Base-by-base conservation (phyloP, 2,888 invertebrate species). In the Cataglyphis cursor region DNA sequence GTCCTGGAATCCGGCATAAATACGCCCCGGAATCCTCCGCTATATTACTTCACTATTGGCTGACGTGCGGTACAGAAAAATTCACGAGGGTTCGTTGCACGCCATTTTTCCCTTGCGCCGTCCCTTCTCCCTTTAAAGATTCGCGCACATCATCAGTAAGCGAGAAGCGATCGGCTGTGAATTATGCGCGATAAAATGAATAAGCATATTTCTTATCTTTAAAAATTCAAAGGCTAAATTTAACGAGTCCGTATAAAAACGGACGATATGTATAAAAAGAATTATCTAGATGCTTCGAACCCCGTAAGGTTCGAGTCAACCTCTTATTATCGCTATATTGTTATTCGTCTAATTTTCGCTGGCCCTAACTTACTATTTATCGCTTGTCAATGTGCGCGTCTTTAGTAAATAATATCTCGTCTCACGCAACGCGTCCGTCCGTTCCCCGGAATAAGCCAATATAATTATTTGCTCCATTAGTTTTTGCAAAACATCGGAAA, bases 1-100 rank as follows among this genome's bases (percentile, higher is more conserved):
- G 90, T 80, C 86, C 90, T 89, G 93, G 94, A 94, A 94, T 93
- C 89, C 90, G 89, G 88, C 91, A 91, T 93, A 91, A 92, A 91
- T 91, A 92, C 91, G 93, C 82, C 74, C 75, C 76, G 92, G 92
- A 88, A 93, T 94, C 89, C 87, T 86, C 85, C 76, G 85, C 80
- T 89, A 92, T 92, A 92, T 92, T 92, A 92, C 93, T 92, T 91
- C 89, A 89, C 88, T 86, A 92, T 92, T 90, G 90, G 91, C 90
- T 83, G 82, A 82, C n/a, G 84, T 82, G 85, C 72, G 81, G 68
- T 61, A 41, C 74, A 87, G 81, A 90, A 89, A 91, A 91, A 89
- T 90, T 88, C 85, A 83, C 75, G 80, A 82, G 81, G 82, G 81
- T 76, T 81, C 76, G 54, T 70, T 74, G 31, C 61, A 59, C 81